Evolutionary conservation across 2,113 vertebrate species (phyloP), one percentile per base, ranked within the genome.

Genomic region (Actinemys pallida): DNA sequence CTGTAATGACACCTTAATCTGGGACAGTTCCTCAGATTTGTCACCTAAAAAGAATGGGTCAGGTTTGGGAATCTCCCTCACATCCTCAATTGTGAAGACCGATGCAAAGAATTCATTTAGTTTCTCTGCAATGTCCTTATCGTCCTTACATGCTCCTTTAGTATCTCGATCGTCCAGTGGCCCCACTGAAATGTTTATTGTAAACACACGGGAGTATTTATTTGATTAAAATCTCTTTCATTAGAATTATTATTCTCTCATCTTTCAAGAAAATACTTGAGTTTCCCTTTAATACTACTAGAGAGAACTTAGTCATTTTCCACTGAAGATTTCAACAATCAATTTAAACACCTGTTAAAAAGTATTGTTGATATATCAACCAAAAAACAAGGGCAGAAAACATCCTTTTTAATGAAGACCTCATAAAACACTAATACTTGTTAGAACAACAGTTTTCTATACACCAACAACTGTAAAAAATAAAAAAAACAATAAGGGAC

Each of bases 271-370:
- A 75, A 75, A 75, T 45, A 24, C 22, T 19, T 25, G 62, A 19
- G 14, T 25, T 13, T 75, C 19, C n/a, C 22, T 42, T 12, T 75
- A 42, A 24, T 24, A 39, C 5, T 42, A 45, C 22, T 75, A 75
- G 19, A 75, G 39, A 45, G n/a, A 10, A 75, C n/a, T 75, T 72
- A 91, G 39, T 72, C 16, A 5, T 59, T 47, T 75, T 54, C 8
- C 35, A 88, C 39, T 62, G 39, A 0, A 86, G 83, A 75, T 29
- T 80, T 75, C 88, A 87, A 88, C 1, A 93, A 24, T 13, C 80
- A 94, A 42, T 89, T 89, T 87, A 93, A 94, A 93, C 35, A 92
- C 16, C 82, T 50, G 75, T 65, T 83, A 56, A 79, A 86, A 86
- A 81, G 81, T 79, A 92, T 86, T 81, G 82, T 8, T 2, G 4